These are phyloP conservation scores for Pinctada fucata DNA, from an alignment of 2,888 invertebrate genomes.

Conservation along the genomic window DNA sequence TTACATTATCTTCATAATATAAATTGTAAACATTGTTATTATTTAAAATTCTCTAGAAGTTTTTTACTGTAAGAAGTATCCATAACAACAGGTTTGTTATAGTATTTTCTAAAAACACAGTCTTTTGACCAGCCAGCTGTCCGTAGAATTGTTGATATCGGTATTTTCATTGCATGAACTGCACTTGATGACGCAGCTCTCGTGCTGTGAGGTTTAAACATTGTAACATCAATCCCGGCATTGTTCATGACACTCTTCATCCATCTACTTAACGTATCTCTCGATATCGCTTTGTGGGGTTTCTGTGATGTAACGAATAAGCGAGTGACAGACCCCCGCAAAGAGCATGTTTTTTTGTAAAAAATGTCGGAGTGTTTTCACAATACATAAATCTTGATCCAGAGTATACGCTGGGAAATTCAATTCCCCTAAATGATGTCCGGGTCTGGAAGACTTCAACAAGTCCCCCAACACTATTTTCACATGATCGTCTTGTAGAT, in stretches of 20 bases:
- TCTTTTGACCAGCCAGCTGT: slow-evolving; percentile 25
- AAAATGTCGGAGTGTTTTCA: too few species aligned
- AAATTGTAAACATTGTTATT: too few species aligned
- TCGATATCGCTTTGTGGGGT: slow-evolving; percentile 4
- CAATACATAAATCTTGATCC: too few species aligned
- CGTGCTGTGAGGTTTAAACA: slow-evolving; percentile 15
- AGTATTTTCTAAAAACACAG: slow-evolving; percentile 21
- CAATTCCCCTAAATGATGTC: slow-evolving; percentile 24
- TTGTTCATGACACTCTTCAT: slow-evolving; percentile 10
- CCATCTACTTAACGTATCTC: slow-evolving; percentile 13
- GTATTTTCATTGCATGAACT: background rate
- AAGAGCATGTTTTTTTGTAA: too few species aligned
- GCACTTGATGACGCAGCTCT: slow-evolving; percentile 2
- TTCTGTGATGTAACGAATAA: slow-evolving; percentile 10
- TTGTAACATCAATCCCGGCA: slow-evolving; percentile 9
- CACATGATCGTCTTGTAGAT: slow-evolving; percentile 7
- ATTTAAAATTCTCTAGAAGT: too few species aligned
- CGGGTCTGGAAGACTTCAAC: slow-evolving; percentile 40
- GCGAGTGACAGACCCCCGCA: background rate
- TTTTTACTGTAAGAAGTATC: too few species aligned
- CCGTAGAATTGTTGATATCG: slow-evolving; percentile 13
- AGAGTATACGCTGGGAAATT: slow-evolving; percentile 19
- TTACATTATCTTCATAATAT: too few species aligned
- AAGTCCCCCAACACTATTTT: slow-evolving; percentile 31
- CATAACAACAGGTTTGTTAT: slow-evolving; percentile 15